Evolutionary conservation across 2,113 vertebrate genomes (phyloP).

Genomic region (Pachycephala philippinensis): DNA sequence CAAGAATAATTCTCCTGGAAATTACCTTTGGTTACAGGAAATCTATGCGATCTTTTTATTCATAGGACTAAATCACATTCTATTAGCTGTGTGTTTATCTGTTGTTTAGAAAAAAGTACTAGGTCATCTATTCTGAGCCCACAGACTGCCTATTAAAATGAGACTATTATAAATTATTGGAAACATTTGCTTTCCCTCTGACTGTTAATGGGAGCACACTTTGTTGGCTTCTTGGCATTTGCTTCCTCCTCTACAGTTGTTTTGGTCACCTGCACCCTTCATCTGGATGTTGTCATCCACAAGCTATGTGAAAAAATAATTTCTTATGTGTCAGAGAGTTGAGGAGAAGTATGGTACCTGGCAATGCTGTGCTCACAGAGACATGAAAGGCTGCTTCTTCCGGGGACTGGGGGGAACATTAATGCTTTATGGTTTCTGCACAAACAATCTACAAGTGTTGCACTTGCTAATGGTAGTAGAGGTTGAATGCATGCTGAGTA

Average conservation of each 20-base stretch:
- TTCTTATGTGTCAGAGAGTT: neutral
- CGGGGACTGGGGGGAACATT: accelerated
- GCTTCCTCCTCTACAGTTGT: neutral
- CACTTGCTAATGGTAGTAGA: neutral
- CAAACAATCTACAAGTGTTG: neutral
- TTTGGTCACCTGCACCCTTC: neutral
- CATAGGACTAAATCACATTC: neutral
- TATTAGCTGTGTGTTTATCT: neutral
- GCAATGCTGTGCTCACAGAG: neutral
- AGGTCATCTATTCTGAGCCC: neutral
- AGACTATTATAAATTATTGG: slow-evolving; percentile 28
- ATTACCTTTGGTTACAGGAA: slow-evolving; percentile 4
- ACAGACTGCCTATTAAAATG: neutral
- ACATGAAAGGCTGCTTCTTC: neutral
- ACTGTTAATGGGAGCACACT: neutral
- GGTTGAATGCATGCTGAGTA: neutral
- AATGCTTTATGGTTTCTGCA: neutral
- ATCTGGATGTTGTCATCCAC: neutral
- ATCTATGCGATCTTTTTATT: neutral
- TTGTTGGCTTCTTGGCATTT: neutral
- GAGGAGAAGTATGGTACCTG: neutral
- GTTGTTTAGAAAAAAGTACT: slow-evolving; percentile 3
- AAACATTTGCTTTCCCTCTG: neutral
- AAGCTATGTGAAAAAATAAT: neutral
- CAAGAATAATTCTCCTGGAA: slow-evolving; percentile 10